These are phyloP conservation scores for Holcopasites calliopsidis DNA, from an alignment of 1,140 invertebrate species.

Conservation along the genomic window DNA sequence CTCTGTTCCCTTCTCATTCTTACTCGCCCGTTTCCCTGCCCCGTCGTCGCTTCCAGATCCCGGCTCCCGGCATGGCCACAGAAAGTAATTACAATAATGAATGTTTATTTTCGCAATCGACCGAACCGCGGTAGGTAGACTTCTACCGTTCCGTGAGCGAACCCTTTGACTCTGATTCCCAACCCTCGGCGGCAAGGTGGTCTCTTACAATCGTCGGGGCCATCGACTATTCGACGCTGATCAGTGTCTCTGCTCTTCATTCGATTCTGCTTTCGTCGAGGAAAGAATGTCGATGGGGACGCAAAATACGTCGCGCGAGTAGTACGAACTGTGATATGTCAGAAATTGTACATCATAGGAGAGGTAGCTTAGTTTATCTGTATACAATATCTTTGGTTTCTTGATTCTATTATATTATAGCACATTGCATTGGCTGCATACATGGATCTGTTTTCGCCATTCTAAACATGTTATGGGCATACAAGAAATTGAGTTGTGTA, in stretches of 20 bases:
- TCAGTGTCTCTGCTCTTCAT: conserved; percentile 16
- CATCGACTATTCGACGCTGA: conserved; percentile 38
- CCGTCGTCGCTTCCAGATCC: conserved; percentile 38
- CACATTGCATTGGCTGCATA: no score
- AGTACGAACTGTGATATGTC: no score
- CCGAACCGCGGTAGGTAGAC: conserved; percentile 71
- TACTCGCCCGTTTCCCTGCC: conserved; percentile 18
- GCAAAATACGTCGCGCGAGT: no score
- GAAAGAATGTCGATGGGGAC: no score
- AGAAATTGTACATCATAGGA: no score
- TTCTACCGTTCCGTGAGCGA: conserved; percentile 61
- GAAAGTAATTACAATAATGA: conserved; percentile 75
- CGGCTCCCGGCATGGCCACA: conserved; percentile 60
- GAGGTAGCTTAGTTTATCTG: no score
- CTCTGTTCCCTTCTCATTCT: conserved; percentile 16
- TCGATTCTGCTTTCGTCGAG: neutral
- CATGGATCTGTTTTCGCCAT: no score
- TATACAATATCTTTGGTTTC: no score
- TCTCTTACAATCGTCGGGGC: conserved; percentile 50
- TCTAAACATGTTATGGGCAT: no score
- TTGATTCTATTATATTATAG: no score
- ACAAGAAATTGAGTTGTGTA: no score
- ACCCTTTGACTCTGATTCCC: conserved; percentile 57
- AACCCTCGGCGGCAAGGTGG: conserved; percentile 70
- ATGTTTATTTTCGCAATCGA: conserved; percentile 75